These are phyloP conservation scores for Clavelina lepadiformis DNA, from an alignment of 23 tunicate species.

Conservation along the genomic window DNA sequence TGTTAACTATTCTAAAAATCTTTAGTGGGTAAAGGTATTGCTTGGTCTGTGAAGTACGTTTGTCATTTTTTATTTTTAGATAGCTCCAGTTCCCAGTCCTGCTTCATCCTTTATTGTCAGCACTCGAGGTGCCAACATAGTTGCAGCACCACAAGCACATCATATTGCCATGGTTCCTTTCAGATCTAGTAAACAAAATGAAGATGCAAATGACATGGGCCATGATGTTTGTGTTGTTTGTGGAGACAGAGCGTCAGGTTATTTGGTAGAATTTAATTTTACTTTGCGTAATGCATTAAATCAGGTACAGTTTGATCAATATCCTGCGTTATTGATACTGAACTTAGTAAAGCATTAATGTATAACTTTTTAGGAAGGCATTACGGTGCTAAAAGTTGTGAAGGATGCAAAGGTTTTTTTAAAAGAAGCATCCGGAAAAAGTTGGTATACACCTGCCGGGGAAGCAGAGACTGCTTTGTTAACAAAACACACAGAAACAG, in stretches of 20 bases:
- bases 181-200: neutral
- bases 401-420: slow-evolving; percentile 95
- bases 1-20: too few relatives aligned
- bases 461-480: slow-evolving; percentile 77
- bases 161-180: slow-evolving; percentile 51
- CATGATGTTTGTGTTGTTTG: slow-evolving; percentile 81
- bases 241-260: slow-evolving; percentile 89
- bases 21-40: too few relatives aligned
- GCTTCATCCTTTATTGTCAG: slow-evolving; percentile 48
- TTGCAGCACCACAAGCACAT: slow-evolving; percentile 16
- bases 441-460: slow-evolving; percentile 78
- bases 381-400: slow-evolving; percentile 93
- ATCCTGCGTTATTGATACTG: too few relatives aligned
- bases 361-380: slow-evolving; percentile 62
- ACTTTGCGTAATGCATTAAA: neutral
- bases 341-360: too few relatives aligned
- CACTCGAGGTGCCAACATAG: slow-evolving; percentile 11
- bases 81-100: slow-evolving; percentile 35
- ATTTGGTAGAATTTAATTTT: neutral
- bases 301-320: neutral
- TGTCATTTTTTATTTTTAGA: slow-evolving; percentile 4
- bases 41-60: too few relatives aligned
- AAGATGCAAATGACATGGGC: neutral
- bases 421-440: slow-evolving; percentile 92
- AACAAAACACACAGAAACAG: slow-evolving; percentile 88